These are phyloP conservation scores for Drosophila oshimai DNA, from an alignment of 1,140 invertebrate genomes.

Conservation along the genomic window DNA sequence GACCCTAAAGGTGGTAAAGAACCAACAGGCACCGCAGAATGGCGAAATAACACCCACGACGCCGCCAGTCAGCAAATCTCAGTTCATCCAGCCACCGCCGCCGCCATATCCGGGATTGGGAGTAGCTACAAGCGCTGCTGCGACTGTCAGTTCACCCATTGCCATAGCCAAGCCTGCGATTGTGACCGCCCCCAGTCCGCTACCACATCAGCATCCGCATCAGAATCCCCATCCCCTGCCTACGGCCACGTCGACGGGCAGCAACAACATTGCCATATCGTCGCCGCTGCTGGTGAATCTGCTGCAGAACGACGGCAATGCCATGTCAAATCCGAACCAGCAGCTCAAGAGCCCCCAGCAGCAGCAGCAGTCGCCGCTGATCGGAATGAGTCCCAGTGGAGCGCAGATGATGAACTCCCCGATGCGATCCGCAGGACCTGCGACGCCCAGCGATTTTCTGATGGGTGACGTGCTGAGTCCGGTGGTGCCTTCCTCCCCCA, in stretches of 20 bases:
- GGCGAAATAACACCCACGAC: constrained; percentile 46
- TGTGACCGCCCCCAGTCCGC: constrained; percentile 34
- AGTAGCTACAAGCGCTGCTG: constrained; percentile 2
- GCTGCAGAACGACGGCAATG: constrained; percentile 91
- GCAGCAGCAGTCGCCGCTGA: constrained; percentile 55
- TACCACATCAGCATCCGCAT: constrained; percentile 15
- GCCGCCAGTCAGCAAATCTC: constrained; percentile 62
- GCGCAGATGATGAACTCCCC: constrained; percentile 70
- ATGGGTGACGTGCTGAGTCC: constrained; percentile 59
- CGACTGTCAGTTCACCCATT: constrained; percentile 36
- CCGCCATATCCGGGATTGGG: constrained; percentile 83
- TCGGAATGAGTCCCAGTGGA: constrained; percentile 67
- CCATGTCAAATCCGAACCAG: constrained; percentile 67
- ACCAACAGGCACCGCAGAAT: constrained; percentile 47
- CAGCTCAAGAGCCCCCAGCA: constrained; percentile 68
- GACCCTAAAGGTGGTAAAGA: constrained; percentile 70
- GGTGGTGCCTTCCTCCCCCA: constrained; percentile 67
- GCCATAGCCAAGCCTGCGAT: constrained; percentile 57
- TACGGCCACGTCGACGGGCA: constrained; percentile 76
- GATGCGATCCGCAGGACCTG: constrained; percentile 52
- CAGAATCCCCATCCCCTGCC: constrained; percentile 68
- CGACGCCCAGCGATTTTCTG: constrained; percentile 56
- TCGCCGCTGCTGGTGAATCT: constrained; percentile 96
- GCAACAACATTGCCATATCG: constrained; percentile 85
- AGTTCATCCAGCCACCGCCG: constrained; percentile 82